A percentile compares a stretch with the other conserved stretches of the same genome.
These are phyloP conservation scores for Heteromormyrus szaboi DNA, from an alignment of 2,797 vertebrate genomes.

Conservation along the genomic window DNA sequence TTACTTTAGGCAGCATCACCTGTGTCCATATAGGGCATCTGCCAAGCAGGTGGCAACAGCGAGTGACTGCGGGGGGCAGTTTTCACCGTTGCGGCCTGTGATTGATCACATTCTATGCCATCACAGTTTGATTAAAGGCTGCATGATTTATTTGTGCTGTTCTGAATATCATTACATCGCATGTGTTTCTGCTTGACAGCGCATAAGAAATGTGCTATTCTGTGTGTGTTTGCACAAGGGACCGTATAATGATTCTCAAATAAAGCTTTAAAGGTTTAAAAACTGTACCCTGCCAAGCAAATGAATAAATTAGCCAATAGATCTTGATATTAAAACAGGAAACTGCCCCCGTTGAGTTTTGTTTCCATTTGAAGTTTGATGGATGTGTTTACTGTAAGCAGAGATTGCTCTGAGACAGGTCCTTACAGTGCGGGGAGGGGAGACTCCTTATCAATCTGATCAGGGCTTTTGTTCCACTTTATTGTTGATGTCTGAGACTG, in stretches of 20 bases:
- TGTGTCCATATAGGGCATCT: background rate
- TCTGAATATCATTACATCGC: background rate
- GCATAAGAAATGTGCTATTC: background rate
- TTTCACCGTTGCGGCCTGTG: background rate
- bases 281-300: background rate
- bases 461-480: slow-evolving; percentile 6
- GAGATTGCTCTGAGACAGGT: background rate
- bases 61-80: background rate
- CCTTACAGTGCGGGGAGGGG: background rate
- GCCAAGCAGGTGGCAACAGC: background rate
- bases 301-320: slow-evolving; percentile 18
- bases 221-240: background rate
- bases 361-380: slow-evolving; percentile 18
- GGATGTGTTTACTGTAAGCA: slow-evolving; percentile 22
- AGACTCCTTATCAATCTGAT: background rate
- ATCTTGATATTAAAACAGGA: slow-evolving; percentile 9
- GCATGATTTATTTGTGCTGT: background rate
- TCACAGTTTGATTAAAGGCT: slow-evolving; percentile 10
- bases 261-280: background rate
- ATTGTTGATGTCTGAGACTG: background rate
- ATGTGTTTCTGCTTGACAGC: background rate
- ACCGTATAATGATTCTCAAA: slow-evolving; percentile 7
- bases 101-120: background rate
- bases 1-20: background rate
- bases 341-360: background rate